These are phyloP conservation scores for Latrodectus hesperus DNA, from an alignment of 2,888 invertebrate genomes.

Conservation along the genomic window DNA sequence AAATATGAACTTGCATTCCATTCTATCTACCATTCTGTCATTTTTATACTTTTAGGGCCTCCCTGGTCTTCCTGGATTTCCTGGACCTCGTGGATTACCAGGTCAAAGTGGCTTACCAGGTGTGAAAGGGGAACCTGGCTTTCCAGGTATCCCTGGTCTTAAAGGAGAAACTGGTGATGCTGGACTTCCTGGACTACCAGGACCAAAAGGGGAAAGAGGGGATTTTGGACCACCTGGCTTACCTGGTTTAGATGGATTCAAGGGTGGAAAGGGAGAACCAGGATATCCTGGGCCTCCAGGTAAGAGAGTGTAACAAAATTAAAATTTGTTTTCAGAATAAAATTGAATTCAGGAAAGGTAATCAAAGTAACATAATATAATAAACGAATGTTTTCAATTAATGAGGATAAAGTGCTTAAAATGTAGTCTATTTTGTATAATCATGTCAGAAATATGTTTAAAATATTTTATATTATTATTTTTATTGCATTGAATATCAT, in stretches of 20 bases:
- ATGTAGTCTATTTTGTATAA: too few relatives aligned
- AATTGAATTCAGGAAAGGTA: too few relatives aligned
- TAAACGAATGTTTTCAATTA: too few relatives aligned
- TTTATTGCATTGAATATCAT: too few relatives aligned
- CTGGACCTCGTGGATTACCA: conserved; percentile 72
- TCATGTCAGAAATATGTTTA: too few relatives aligned
- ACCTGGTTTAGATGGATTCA: conserved; percentile 72
- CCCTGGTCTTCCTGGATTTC: conserved; percentile 56
- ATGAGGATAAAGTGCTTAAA: too few relatives aligned
- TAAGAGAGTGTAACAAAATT: neutral
- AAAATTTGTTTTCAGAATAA: too few relatives aligned
- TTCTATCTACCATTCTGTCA: neutral
- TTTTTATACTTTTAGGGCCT: conserved; percentile 37
- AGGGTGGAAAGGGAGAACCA: conserved; percentile 73
- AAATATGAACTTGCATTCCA: too few relatives aligned
- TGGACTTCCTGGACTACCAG: conserved; percentile 70
- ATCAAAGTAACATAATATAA: too few relatives aligned
- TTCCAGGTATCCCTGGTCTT: conserved; percentile 84
- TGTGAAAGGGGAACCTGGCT: conserved; percentile 86
- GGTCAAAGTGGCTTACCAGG: conserved; percentile 84
- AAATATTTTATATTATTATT: too few relatives aligned
- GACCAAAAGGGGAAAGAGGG: conserved; percentile 80
- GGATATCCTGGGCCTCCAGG: conserved; percentile 84
- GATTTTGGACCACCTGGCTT: conserved; percentile 80
- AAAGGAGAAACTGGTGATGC: conserved; percentile 77